These are phyloP conservation scores for Himalopsyche kuldschensis DNA, from an alignment of 2,888 invertebrate species.

Conservation along the genomic window DNA sequence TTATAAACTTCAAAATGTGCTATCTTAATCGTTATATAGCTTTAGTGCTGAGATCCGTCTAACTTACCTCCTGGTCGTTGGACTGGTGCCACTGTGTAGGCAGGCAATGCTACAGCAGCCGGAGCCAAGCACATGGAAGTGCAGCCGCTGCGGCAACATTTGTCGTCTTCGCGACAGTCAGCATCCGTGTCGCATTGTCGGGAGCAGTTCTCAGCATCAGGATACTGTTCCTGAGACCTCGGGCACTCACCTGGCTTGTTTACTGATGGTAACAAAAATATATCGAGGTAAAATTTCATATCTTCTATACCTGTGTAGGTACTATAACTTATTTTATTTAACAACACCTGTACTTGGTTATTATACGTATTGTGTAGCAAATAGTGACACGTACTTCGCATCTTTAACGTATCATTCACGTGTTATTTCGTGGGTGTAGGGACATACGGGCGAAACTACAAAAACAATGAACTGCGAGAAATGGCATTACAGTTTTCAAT, in stretches of 20 bases:
- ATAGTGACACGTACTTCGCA: no score
- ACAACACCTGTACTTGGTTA: no score
- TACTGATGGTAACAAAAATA: slow-evolving; percentile 52
- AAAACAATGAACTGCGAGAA: no score
- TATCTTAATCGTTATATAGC: background rate
- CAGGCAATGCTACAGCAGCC: slow-evolving; percentile 46
- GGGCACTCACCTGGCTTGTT: slow-evolving; percentile 74
- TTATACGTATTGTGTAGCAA: no score
- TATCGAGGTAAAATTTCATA: no score
- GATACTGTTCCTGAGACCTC: slow-evolving; percentile 42
- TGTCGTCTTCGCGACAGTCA: slow-evolving; percentile 75
- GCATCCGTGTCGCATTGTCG: slow-evolving; percentile 78
- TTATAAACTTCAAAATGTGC: background rate
- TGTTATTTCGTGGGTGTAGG: no score
- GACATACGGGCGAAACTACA: no score
- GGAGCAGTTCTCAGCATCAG: slow-evolving; percentile 61
- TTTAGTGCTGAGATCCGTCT: background rate
- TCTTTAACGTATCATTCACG: no score
- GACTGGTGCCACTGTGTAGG: slow-evolving; percentile 49
- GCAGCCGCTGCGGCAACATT: slow-evolving; percentile 83
- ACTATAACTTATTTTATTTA: no score
- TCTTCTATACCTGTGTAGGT: no score
- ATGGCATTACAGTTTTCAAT: no score
- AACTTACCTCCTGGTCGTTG: slow-evolving; percentile 46
- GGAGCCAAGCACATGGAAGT: slow-evolving; percentile 70